A percentile compares a stretch with the other conserved stretches of the same genome.
Conservation (phyloP, 2,888 invertebrate genomes). For the Andricus curvator region DNA sequence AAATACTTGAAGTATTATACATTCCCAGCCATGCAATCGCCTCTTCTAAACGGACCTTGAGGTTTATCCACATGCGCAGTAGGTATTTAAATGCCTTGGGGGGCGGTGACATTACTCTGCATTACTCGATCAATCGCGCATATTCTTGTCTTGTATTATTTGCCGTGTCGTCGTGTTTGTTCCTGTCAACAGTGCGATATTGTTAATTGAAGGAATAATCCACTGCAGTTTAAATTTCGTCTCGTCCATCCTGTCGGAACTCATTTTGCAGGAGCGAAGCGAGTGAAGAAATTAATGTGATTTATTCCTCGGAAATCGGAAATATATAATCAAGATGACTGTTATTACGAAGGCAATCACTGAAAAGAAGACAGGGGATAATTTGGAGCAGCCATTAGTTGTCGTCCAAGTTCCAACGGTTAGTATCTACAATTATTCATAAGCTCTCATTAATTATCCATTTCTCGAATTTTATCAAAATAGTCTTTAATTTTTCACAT, state of each 20-base stretch:
- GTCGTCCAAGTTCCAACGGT: slow-evolving; percentile 79
- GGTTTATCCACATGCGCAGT: neutral
- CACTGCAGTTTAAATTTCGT: neutral
- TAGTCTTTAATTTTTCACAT: neutral
- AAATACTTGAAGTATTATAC: no score
- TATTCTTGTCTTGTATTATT: slow-evolving; percentile 4
- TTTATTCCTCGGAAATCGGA: slow-evolving; percentile 21
- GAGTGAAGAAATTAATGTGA: slow-evolving; percentile 47
- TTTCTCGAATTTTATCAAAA: neutral
- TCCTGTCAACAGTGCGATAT: neutral
- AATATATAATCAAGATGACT: slow-evolving; percentile 82
- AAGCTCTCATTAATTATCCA: neutral
- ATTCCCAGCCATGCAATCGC: neutral
- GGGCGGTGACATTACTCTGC: slow-evolving; percentile 44
- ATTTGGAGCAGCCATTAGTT: slow-evolving; percentile 84
- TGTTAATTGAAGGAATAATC: slow-evolving; percentile 19
- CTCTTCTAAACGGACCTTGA: neutral
- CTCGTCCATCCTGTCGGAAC: neutral
- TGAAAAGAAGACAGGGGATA: slow-evolving; percentile 85
- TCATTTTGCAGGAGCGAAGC: neutral
- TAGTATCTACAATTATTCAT: slow-evolving; percentile 59
- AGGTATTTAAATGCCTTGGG: neutral
- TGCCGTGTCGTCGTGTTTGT: slow-evolving; percentile 25
- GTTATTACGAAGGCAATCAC: slow-evolving; percentile 87
- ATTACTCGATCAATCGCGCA: slow-evolving; percentile 53